These are phyloP conservation scores for Drosophila monieri DNA, from an alignment of 2,888 invertebrate genomes.

Conservation along the genomic window DNA sequence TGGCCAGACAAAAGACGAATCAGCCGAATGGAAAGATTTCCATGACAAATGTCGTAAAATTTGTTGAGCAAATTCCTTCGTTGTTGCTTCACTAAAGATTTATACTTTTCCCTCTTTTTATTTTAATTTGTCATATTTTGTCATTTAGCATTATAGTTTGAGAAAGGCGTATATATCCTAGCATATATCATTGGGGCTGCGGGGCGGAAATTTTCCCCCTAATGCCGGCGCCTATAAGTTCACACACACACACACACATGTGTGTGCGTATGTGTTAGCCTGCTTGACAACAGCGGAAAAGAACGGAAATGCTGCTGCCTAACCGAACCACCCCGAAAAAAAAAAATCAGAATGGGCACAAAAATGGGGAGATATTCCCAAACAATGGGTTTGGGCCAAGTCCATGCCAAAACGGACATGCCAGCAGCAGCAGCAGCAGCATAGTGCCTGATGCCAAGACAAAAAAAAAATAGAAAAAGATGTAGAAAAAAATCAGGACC, in stretches of 20 bases:
- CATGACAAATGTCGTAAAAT: conserved; percentile 49
- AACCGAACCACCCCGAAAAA: conserved; percentile 42
- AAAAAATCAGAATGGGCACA: conserved; percentile 5
- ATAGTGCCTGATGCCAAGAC: conserved; percentile 41
- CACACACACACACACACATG: no score
- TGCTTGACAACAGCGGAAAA: conserved; percentile 74
- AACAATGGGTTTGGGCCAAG: conserved; percentile 61
- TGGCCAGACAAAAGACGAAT: conserved; percentile 42
- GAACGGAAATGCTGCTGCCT: conserved; percentile 69
- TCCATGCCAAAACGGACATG: conserved; percentile 77
- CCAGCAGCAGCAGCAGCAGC: conserved; percentile 66
- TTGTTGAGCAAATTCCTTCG: conserved; percentile 19
- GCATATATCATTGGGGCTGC: conserved; percentile 44
- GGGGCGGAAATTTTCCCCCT: conserved; percentile 40
- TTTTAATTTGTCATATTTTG: conserved; percentile 74
- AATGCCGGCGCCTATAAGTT: conserved; percentile 70
- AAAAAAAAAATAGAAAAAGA: conserved; percentile 11
- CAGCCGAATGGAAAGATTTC: conserved; percentile 31
- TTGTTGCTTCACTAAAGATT: conserved; percentile 5
- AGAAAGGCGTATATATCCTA: conserved; percentile 27
- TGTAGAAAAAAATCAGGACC: conserved; percentile 8
- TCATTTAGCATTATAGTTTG: conserved; percentile 68
- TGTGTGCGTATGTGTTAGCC: conserved; percentile 49
- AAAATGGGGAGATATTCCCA: conserved; percentile 15
- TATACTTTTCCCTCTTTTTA: conserved; percentile 7